Base-by-base conservation (phyloP, 2,888 invertebrate species). In the Leucophenga montana region DNA sequence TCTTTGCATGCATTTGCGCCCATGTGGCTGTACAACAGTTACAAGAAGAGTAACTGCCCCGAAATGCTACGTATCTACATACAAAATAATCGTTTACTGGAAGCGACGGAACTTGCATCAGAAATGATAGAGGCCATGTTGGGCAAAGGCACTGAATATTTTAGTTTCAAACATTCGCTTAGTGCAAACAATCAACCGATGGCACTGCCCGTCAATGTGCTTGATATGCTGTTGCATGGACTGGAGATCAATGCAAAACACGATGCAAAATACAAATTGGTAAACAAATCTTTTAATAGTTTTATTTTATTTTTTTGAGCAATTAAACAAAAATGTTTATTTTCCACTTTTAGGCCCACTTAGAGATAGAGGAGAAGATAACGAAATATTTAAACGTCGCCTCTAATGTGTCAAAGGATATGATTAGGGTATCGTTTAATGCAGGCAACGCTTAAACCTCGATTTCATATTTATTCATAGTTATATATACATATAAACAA, bases 1-100 rank as follows among this genome's bases (percentile, higher is more conserved):
- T 91, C 92, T 71, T 92, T 94, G 75, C 93, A 93, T 67, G 92
- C 93, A 67, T 94, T 94, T 81, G 87, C 97, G 46, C 97, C 97
- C 0, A 92, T 94, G 73, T 97, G 97, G 97, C 91, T 97, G 67
- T 88, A 93, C 31, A 90, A 92, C 68, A 93, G 94, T 64, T 97
- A 95, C 85, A 95, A 95, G 79, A 68, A 78, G 31, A 75, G 77
- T 1, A 88, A 89, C 69, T 83, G 86, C 2, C 79, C 93, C 0
- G 95, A 96, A 84, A 90, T 96, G 66, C 89, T 97, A 67, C 91
- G 94, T 64, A 89, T 97, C 3, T 92, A 94, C 78, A 90, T 94
- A 56, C 90, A 90, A 73, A 93, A 93, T 80, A 95, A 96, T 67
- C 91, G 95, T 74, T 89, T 95, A 73, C 90, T 92, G 70, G 95